Conservation (phyloP, 1,140 invertebrate genomes). For the Drosophila erecta region DNA sequence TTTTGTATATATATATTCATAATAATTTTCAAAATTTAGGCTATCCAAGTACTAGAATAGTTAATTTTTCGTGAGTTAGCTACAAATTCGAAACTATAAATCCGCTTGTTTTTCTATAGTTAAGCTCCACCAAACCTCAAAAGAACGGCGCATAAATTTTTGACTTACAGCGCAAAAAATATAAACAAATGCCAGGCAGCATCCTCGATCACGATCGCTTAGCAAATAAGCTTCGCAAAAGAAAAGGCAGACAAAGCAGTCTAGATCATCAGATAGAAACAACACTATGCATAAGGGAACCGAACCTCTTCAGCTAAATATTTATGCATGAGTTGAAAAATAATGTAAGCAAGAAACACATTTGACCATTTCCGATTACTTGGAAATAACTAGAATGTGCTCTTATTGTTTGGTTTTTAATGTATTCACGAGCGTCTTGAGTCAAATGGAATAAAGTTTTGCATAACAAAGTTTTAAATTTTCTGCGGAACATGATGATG, state of each 20-base stretch:
- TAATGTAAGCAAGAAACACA: constrained; percentile 52
- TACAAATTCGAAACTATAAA: not conserved
- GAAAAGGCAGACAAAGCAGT: not conserved
- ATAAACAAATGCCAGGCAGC: constrained; percentile 7
- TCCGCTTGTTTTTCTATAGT: not conserved
- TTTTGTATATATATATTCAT: no score
- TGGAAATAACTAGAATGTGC: constrained; percentile 11
- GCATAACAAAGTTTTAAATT: not conserved
- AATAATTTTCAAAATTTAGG: no score
- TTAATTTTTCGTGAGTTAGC: no score
- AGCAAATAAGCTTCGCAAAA: not conserved
- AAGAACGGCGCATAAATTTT: no score
- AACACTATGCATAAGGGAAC: not conserved
- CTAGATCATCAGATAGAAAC: constrained; percentile 1
- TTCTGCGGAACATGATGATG: constrained; percentile 9
- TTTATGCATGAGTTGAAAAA: constrained; percentile 68
- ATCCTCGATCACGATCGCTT: not conserved
- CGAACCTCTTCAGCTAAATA: constrained; percentile 55
- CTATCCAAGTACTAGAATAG: no score
- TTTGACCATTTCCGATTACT: constrained; percentile 49
- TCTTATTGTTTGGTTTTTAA: not conserved
- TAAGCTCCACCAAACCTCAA: not conserved
- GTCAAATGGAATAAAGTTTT: constrained; percentile 3
- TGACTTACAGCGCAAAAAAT: not conserved
- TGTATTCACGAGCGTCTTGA: not conserved